A percentile compares a stretch with the other conserved stretches of the same genome.
Evolutionary conservation across 2,113 vertebrate species (phyloP).

Genomic region (Copsychus sechellarum): DNA sequence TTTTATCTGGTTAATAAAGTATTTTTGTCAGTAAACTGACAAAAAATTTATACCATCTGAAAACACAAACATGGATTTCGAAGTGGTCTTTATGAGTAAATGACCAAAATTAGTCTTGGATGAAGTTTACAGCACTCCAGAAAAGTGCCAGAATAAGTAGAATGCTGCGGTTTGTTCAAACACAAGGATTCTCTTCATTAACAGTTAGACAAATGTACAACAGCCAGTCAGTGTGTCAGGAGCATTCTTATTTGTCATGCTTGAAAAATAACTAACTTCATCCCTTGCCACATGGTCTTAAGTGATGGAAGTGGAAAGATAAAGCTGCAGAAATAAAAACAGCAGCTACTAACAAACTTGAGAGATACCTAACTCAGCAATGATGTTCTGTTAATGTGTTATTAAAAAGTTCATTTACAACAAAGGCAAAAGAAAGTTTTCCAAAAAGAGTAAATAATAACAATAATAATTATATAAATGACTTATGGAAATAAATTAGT

Average conservation of each 20-base stretch:
- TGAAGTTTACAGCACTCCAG: background rate
- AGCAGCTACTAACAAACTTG: background rate
- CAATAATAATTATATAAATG: background rate
- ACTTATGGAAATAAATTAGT: background rate
- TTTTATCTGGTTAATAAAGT: slow-evolving; percentile 3
- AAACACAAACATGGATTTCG: background rate
- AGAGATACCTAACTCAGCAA: background rate
- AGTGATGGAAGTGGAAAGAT: background rate
- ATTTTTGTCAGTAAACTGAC: slow-evolving; percentile 5
- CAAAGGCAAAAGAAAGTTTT: background rate
- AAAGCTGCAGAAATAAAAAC: background rate
- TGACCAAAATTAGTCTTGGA: background rate
- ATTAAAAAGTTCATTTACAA: background rate
- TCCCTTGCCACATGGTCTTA: background rate
- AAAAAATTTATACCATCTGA: background rate
- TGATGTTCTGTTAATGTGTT: background rate
- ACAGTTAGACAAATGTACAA: background rate
- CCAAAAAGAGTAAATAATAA: background rate
- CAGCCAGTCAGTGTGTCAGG: background rate
- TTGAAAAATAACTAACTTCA: background rate
- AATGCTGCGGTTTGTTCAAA: background rate
- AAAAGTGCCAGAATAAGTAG: background rate
- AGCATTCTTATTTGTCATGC: background rate
- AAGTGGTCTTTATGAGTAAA: background rate
- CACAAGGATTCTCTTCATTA: background rate